Base-by-base conservation (phyloP, 2,113 vertebrate species). In the Neotragus pygmaeus region DNA sequence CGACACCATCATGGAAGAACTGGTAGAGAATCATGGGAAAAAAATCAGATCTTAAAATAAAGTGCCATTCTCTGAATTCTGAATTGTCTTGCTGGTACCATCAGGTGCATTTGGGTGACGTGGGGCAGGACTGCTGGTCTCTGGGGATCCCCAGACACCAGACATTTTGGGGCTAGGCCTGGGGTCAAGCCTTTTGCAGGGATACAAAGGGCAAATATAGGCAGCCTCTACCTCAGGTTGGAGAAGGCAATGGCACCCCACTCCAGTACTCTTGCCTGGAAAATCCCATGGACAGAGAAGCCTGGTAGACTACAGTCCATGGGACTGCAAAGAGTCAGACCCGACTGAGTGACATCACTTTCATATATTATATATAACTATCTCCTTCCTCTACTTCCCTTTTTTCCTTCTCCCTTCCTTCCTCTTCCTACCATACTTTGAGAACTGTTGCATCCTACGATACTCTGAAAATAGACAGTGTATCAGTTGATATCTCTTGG, bases 1-100 rank as follows among this genome's bases (percentile, higher is more conserved):
- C 1, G 99, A 99, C 82, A 99, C 99, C 11, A 75, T 99, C 91
- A 94, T 97, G n/a, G 99, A 99, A 23, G 99, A 99, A 36, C 96
- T 97, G 1, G 98, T 99, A 93, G 99, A 99, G 96, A 99, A 98
- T 94, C 99, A 99, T 5, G 99, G 98, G n/a, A 99, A 99, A 96
- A 99, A 99, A 98, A 97, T 98, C 36, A 99, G 99, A 95, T 98
- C 98, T 97, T 99, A 98, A 98, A 97, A 84, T 98, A 97, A 98
- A 98, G 89, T 94, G 84, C 90, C 77, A 28, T 77, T 95, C n/a
- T 94, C 73, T 91, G 51, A 80, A 62, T 53, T 64, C 58, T 57
- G 21, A 64, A 33, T 47, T 66, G 57, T 43, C 83, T 92, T 51
- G 43, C 43, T 95, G 13, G 73, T 77, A 4, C 30, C 6, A 11